Conservation (phyloP, 2,113 vertebrate genomes). For the Sinocyclocheilus anshuiensis region DNA sequence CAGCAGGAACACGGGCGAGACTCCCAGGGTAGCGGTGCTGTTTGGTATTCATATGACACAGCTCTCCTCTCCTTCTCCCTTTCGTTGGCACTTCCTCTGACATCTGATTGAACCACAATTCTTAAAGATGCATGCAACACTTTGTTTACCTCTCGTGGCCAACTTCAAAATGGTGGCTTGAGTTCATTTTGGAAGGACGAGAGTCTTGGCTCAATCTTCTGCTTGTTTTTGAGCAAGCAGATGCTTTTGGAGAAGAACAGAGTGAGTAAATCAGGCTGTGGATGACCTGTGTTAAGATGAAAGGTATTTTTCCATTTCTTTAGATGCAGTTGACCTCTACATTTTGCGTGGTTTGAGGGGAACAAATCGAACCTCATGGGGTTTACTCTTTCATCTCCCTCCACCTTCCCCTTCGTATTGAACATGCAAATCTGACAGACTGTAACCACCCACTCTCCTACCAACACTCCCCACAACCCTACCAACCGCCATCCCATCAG, state of each 20-base stretch:
- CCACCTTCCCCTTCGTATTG: neutral
- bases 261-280: neutral
- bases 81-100: constrained; percentile 57
- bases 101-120: constrained; percentile 64
- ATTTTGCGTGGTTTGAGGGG: constrained; percentile 2
- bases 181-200: constrained; percentile 2
- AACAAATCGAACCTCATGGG: constrained; percentile 25
- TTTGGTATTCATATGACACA: constrained; percentile 67
- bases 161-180: constrained; percentile 42
- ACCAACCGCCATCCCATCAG: constrained; percentile 17
- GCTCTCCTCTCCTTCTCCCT: constrained; percentile 24
- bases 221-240: constrained; percentile 21
- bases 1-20: constrained; percentile 16
- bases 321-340: neutral
- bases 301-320: constrained; percentile 15
- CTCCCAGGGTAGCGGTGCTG: constrained; percentile 38
- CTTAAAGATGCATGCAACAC: constrained; percentile 57
- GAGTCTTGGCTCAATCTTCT: neutral
- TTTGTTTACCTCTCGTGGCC: constrained; percentile 44
- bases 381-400: constrained; percentile 2
- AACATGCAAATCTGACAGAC: constrained; percentile 39
- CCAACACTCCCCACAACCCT: neutral
- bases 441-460: constrained; percentile 20
- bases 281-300: constrained; percentile 17
- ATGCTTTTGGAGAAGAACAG: neutral